These are phyloP conservation scores for Microcaecilia unicolor DNA, from an alignment of 2,797 vertebrate genomes.

Conservation along the genomic window DNA sequence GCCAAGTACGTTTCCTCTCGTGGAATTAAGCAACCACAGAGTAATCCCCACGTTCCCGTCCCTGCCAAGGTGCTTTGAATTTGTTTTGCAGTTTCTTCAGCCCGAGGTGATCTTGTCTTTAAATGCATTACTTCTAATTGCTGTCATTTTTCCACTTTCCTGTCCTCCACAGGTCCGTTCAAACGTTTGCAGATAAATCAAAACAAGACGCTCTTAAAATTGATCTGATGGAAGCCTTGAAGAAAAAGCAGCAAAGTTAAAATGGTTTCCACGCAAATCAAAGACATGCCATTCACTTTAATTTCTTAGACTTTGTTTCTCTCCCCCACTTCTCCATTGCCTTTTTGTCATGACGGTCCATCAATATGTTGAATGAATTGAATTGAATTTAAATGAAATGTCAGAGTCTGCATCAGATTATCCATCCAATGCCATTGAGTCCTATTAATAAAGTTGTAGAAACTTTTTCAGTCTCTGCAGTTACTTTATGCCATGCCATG, in stretches of 20 bases:
- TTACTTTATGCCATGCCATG: slow-evolving; percentile 48
- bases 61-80: not conserved
- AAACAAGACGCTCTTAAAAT: slow-evolving; percentile 90
- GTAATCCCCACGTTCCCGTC: no score
- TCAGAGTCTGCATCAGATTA: slow-evolving; percentile 25
- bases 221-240: slow-evolving; percentile 89
- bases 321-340: not conserved
- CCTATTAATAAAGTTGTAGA: slow-evolving; percentile 54
- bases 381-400: no score
- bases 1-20: no score
- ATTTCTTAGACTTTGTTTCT: slow-evolving; percentile 47
- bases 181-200: slow-evolving; percentile 85
- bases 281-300: slow-evolving; percentile 42
- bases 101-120: accelerated
- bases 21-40: no score
- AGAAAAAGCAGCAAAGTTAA: slow-evolving; percentile 89
- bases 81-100: not conserved
- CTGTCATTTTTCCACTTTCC: not conserved
- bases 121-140: accelerated
- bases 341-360: slow-evolving; percentile 29
- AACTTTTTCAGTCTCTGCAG: slow-evolving; percentile 47
- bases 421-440: slow-evolving; percentile 30
- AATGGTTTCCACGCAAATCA: slow-evolving; percentile 28
- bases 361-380: no score
- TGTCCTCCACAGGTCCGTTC: slow-evolving; percentile 73